phyloP scores from a whole-genome alignment of 2,888 invertebrate species.

The Sthenelais limicola region DNA sequence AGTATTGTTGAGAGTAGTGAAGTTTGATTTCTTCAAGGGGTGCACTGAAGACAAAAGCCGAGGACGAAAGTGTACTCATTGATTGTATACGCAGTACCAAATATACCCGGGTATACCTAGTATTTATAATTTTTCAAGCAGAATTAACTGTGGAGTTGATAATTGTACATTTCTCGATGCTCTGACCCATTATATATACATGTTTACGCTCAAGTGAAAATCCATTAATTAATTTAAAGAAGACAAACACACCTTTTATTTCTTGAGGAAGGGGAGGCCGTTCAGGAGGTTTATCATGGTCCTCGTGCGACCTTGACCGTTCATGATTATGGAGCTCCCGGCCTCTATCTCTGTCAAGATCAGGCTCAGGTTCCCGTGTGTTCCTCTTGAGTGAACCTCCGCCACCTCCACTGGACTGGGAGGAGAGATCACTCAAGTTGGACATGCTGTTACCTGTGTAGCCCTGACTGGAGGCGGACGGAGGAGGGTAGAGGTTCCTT shows the following conservation, averaged over 20 bases:
- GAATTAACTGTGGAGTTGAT: too few species aligned
- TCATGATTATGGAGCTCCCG: conserved; percentile 25
- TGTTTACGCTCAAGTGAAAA: too few species aligned
- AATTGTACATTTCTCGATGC: too few species aligned
- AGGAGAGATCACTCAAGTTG: conserved; percentile 39
- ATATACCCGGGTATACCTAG: too few species aligned
- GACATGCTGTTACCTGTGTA: conserved; percentile 16
- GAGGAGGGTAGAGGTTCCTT: not conserved
- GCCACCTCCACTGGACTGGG: conserved; percentile 27
- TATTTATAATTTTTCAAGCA: too few species aligned
- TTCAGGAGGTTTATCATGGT: conserved; percentile 52
- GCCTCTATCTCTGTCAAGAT: conserved; percentile 21
- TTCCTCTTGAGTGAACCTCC: conserved; percentile 26
- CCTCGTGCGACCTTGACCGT: conserved; percentile 23
- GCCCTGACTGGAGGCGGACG: not conserved
- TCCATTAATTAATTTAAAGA: too few species aligned
- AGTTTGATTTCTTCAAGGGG: too few species aligned
- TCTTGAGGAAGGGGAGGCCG: conserved; percentile 23
- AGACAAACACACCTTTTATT: conserved; percentile 12
- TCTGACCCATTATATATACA: too few species aligned
- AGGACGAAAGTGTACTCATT: too few species aligned
- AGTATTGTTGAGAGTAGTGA: too few species aligned
- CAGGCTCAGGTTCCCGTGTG: conserved; percentile 25
- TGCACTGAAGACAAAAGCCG: too few species aligned
- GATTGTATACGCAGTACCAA: too few species aligned